phyloP scores from a whole-genome alignment of 2,113 vertebrate species.

The Myotis davidii region DNA sequence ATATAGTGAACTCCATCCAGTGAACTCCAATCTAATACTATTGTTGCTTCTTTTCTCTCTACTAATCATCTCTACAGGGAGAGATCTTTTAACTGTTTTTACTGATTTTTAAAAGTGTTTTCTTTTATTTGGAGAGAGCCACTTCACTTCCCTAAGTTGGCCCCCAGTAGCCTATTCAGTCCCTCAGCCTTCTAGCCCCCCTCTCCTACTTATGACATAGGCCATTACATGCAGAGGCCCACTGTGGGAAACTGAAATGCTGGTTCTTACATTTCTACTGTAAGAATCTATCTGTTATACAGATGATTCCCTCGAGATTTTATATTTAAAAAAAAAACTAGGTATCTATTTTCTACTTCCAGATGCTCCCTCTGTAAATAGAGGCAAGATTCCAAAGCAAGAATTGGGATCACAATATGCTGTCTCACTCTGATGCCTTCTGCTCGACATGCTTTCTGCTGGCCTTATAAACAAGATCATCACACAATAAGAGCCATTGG shows the following conservation, averaged over 20 bases:
- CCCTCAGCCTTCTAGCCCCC: not conserved
- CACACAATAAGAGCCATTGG: rapidly evolving
- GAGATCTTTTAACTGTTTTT: not conserved
- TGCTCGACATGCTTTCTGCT: not conserved
- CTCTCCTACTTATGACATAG: not conserved
- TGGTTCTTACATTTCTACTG: not conserved
- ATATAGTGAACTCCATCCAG: not conserved
- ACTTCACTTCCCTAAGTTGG: not conserved
- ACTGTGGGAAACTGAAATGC: not conserved
- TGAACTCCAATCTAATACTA: not conserved
- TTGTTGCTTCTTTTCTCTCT: not conserved
- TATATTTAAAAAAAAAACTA: not conserved
- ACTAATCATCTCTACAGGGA: not conserved
- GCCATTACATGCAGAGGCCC: not conserved
- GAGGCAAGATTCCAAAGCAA: slow-evolving; percentile 5
- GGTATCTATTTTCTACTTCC: not conserved
- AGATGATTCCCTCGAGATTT: slow-evolving; percentile 23
- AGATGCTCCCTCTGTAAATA: not conserved
- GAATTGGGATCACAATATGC: not conserved
- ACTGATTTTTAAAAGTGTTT: not conserved
- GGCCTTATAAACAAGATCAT: not conserved
- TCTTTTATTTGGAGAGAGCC: not conserved
- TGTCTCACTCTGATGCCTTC: not conserved
- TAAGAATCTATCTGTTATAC: not conserved
- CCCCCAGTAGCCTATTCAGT: not conserved